These are phyloP conservation scores for Grallaria varia DNA, from an alignment of 2,113 vertebrate species.

Conservation along the genomic window DNA sequence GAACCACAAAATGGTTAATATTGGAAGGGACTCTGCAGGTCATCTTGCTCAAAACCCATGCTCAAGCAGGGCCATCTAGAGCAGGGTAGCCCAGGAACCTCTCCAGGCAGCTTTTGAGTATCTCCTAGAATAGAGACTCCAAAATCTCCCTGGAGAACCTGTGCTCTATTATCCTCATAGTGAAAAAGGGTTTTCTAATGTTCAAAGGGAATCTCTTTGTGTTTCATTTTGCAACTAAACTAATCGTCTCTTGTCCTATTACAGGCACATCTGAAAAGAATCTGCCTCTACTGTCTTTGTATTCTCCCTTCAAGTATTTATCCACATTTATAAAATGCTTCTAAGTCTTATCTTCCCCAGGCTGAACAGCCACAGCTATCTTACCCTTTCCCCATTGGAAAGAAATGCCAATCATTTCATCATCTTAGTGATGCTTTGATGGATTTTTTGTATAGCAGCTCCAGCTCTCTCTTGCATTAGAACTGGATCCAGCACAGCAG, in stretches of 20 bases:
- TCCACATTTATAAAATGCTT: background rate
- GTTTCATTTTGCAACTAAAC: background rate
- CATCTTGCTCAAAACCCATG: background rate
- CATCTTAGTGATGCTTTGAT: background rate
- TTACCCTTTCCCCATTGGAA: background rate
- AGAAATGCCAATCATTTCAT: background rate
- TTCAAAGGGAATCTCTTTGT: background rate
- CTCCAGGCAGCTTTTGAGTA: background rate
- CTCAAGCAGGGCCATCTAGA: background rate
- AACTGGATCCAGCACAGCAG: background rate
- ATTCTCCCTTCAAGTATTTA: background rate
- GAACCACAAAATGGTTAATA: background rate
- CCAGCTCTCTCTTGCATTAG: background rate
- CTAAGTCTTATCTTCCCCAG: background rate
- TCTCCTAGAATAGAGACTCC: background rate
- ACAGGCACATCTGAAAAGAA: background rate
- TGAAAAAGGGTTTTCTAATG: background rate
- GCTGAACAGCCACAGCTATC: background rate
- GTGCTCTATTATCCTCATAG: background rate
- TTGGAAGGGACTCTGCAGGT: background rate
- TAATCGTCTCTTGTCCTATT: background rate
- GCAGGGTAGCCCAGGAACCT: background rate
- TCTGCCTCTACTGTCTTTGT: background rate
- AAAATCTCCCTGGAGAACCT: background rate
- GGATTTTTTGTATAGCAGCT: background rate